phyloP scores from a whole-genome alignment of 2,888 invertebrate species.

The Phoenoteleia sp. region DNA sequence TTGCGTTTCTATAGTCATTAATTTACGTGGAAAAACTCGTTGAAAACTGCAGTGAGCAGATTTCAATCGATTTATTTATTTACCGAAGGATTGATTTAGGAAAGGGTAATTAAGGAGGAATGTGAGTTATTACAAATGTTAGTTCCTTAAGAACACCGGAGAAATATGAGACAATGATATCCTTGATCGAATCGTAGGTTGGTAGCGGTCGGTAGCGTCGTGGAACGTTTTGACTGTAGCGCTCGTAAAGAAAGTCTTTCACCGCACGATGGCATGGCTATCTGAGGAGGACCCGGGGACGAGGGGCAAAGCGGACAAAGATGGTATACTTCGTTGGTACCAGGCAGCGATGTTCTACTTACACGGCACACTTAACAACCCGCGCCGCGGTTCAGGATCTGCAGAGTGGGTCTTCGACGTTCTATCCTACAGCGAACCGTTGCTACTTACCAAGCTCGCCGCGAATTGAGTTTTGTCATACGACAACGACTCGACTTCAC shows the following conservation, averaged over 20 bases:
- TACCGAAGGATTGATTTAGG: constrained; percentile 43
- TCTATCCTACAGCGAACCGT: constrained; percentile 69
- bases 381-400: constrained; percentile 76
- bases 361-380: constrained; percentile 85
- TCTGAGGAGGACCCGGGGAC: constrained; percentile 66
- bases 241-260: constrained; percentile 86
- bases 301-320: constrained; percentile 82
- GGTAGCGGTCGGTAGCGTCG: constrained; percentile 70
- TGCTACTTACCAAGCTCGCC: constrained; percentile 63
- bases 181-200: constrained; percentile 71
- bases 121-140: constrained; percentile 51
- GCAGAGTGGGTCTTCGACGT: constrained; percentile 72
- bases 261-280: constrained; percentile 78
- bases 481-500: constrained; percentile 27
- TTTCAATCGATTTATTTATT: constrained; percentile 28
- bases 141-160: constrained; percentile 53
- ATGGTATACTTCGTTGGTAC: constrained; percentile 85
- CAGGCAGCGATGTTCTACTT: constrained; percentile 86
- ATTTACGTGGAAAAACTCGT: background rate
- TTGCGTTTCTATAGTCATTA: background rate
- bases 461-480: constrained; percentile 63
- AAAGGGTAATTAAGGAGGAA: constrained; percentile 48
- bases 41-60: background rate
- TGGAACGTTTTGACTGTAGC: constrained; percentile 73
- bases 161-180: constrained; percentile 71